Percentiles rank a stretch among this genome's conserved stretches.
phyloP scores from a whole-genome alignment of 2,888 invertebrate species.

The Isoperla grammatica region DNA sequence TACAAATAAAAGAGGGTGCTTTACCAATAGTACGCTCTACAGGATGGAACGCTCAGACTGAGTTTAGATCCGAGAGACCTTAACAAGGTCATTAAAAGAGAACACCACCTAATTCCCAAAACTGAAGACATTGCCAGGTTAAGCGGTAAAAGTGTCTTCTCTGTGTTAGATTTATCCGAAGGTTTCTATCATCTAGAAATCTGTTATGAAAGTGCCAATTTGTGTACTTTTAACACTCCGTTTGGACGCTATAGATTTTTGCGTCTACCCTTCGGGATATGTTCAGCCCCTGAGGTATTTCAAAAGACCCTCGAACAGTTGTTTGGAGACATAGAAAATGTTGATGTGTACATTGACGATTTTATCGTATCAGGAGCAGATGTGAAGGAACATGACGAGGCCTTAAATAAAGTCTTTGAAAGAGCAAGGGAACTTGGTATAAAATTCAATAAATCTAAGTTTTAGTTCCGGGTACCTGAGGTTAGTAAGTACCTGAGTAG shows the following conservation, averaged over 20 bases:
- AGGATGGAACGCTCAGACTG: conserved; percentile 19
- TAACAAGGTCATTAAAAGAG: conserved; percentile 15
- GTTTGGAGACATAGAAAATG: conserved; percentile 19
- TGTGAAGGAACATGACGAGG: conserved; percentile 15
- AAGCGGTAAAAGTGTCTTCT: conserved; percentile 9
- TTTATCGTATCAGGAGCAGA: conserved; percentile 14
- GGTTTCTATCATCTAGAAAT: conserved; percentile 20
- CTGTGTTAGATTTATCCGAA: conserved; percentile 17
- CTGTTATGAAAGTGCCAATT: conserved; percentile 9
- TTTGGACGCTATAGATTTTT: conserved; percentile 20
- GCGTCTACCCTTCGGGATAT: conserved; percentile 19
- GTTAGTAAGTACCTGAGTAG: no score
- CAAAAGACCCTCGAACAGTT: no score
- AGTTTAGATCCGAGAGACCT: conserved; percentile 24
- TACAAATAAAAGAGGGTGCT: neutral
- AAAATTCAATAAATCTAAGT: conserved; percentile 16
- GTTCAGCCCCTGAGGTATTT: conserved; percentile 19
- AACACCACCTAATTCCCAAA: no score
- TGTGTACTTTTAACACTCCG: no score
- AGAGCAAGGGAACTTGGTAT: conserved; percentile 7
- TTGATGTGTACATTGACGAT: conserved; percentile 20
- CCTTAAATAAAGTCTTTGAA: conserved; percentile 15
- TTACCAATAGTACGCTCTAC: conserved; percentile 14
- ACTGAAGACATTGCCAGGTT: conserved; percentile 13
- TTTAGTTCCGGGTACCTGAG: neutral